Evolutionary conservation across 2,797 vertebrate species (phyloP), one percentile per base, ranked within the genome.

Genomic region (Ispidina picta): DNA sequence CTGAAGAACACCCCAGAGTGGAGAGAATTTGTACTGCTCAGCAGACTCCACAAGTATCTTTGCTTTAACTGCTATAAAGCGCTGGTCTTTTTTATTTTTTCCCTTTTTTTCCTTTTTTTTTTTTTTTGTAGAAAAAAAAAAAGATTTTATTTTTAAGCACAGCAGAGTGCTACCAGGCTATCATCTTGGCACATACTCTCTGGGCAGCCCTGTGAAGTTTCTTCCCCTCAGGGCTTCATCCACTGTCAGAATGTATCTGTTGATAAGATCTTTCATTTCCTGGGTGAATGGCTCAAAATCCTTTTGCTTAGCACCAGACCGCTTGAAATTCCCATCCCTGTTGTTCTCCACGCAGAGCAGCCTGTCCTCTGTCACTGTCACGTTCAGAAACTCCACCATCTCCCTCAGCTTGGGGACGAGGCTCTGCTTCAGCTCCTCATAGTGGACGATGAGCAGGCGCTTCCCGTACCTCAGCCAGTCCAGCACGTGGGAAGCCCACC

Each of bases 401-500:
- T 98, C 97, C 37, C 91, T 97, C 74, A 99, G 97, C 60, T 98
- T 98, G 49, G 98, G 98, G 81, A 98, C 93, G 14, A 99, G 98
- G 76, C 98, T 97, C 76, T 68, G 97, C 78, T 98, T 98, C 77
- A 99, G 97, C n/a, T 98, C 98, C 97, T 99, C 99, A 0, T 99
- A 99, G 84, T 99, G 99, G 7, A 99, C 90, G 25, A 99, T 95
- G 12, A 99, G 97, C 87, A 99, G 97, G 56, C 95, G 98, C 37
- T 96, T 98, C 28, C 98, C 98, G 0, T 98, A 99, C 88, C 97
- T 98, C 43, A 99, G 97, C 99, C 99, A 99, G 97, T 98, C 98
- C 68, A 99, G 96, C 8, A 98, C 98, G 0, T 99, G 99, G 12
- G 99, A 99, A 2, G 98, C 98, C 99, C 99, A 99, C 99, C 99